A percentile compares a stretch with the other conserved stretches of the same genome.
Conservation (phyloP, 1,140 invertebrate species). For the Halictus rubicundus region DNA sequence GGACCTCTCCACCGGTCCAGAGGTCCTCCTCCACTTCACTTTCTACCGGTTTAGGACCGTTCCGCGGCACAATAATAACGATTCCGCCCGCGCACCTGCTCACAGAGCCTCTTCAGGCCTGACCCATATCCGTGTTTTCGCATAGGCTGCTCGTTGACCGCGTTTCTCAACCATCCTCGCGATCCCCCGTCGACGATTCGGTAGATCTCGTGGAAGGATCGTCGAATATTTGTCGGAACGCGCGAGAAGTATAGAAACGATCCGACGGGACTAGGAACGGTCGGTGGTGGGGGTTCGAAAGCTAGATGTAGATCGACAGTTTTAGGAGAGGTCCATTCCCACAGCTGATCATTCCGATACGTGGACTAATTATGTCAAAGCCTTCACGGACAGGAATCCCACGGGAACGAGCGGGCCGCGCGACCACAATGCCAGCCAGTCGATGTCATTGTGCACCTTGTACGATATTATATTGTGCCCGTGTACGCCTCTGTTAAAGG, state of each 20-base stretch:
- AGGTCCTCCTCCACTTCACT: constrained; percentile 55
- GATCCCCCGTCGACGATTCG: too few species aligned
- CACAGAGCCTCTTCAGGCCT: constrained; percentile 25
- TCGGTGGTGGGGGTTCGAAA: not conserved
- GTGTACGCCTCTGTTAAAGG: constrained; percentile 54
- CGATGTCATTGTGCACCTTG: constrained; percentile 68
- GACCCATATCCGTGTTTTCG: constrained; percentile 61
- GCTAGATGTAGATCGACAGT: constrained; percentile 52
- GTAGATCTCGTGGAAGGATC: too few species aligned
- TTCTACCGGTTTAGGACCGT: constrained; percentile 42
- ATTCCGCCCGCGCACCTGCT: constrained; percentile 72
- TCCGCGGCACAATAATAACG: constrained; percentile 67
- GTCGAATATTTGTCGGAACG: too few species aligned
- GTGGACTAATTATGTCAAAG: constrained; percentile 66
- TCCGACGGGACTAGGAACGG: too few species aligned
- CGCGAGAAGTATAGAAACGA: too few species aligned
- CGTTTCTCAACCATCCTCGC: too few species aligned
- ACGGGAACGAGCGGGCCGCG: constrained; percentile 59
- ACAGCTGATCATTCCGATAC: constrained; percentile 68
- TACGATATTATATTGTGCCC: constrained; percentile 60
- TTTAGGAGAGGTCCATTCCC: constrained; percentile 52
- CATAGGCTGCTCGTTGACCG: constrained; percentile 32
- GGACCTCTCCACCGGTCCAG: constrained; percentile 61
- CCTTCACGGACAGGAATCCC: constrained; percentile 62
- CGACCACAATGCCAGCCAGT: constrained; percentile 63